A percentile compares a stretch with the other conserved stretches of the same genome.
Conservation (phyloP, 1,140 invertebrate species). For the Hylyphantes graminicola region DNA sequence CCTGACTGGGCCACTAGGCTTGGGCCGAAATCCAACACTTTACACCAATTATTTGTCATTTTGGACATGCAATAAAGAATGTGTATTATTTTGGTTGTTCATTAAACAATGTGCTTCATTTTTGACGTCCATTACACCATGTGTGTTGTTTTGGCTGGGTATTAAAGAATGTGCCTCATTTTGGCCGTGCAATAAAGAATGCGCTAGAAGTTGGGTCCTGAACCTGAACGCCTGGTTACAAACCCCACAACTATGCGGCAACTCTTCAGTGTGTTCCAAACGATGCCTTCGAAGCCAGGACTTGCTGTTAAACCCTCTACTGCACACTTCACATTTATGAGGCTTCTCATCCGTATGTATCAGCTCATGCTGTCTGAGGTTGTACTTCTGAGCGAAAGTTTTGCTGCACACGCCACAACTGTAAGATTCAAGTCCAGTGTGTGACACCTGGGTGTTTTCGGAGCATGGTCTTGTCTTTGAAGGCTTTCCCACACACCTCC, state of each 20-base stretch:
- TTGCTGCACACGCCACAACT: constrained; percentile 66
- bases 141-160: constrained; percentile 65
- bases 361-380: not conserved
- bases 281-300: not conserved
- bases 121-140: constrained; percentile 63
- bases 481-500: not conserved
- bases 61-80: too few species aligned
- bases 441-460: constrained; percentile 67
- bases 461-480: constrained; percentile 66
- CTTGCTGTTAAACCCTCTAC: not conserved
- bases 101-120: too few species aligned
- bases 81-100: too few species aligned
- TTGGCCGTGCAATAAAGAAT: not conserved
- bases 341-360: not conserved
- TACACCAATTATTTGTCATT: too few species aligned
- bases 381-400: constrained; percentile 65
- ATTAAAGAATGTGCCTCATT: too few species aligned
- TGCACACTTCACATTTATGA: not conserved
- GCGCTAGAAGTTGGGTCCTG: not conserved
- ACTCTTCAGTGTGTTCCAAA: not conserved
- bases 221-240: not conserved
- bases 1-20: too few species aligned
- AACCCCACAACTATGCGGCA: not conserved
- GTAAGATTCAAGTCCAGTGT: constrained; percentile 67
- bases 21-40: too few species aligned